Conservation (phyloP, 2,888 invertebrate species). For the Eristalinus aeneus region DNA sequence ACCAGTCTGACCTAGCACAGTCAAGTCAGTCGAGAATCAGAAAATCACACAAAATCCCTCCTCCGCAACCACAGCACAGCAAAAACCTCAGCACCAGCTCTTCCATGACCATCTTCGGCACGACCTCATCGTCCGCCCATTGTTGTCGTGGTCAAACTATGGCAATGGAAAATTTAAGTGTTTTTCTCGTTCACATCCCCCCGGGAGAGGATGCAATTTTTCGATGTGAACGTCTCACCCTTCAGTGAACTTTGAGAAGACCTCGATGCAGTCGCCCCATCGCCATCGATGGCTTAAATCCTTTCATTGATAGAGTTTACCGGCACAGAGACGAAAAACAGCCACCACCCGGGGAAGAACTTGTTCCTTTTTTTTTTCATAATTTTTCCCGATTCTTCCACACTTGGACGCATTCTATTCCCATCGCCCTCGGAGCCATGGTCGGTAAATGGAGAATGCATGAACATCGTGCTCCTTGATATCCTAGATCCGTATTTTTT, state of each 20-base stretch:
- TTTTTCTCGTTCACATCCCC: background rate
- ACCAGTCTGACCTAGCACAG: background rate
- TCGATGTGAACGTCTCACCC: slow-evolving; percentile 23
- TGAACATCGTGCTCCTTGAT: background rate
- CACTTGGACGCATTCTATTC: background rate
- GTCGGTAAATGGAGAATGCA: background rate
- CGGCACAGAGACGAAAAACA: background rate
- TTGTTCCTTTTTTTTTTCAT: slow-evolving; percentile 5
- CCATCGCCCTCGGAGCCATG: background rate
- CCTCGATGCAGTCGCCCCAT: background rate
- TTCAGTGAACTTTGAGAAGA: slow-evolving; percentile 31
- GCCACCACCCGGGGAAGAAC: slow-evolving; percentile 3
- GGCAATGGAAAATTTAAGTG: slow-evolving; percentile 24
- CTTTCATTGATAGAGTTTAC: slow-evolving; percentile 8
- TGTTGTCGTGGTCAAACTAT: slow-evolving; percentile 29
- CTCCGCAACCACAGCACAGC: background rate
- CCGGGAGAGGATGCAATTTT: slow-evolving; percentile 19
- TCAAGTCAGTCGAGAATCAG: background rate
- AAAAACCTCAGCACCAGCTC: background rate
- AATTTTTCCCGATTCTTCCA: background rate
- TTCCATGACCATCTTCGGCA: background rate
- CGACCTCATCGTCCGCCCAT: background rate
- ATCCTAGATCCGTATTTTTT: background rate
- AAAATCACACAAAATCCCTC: background rate
- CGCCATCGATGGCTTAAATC: slow-evolving; percentile 30